Percentiles rank a stretch among this genome's conserved stretches.
These are phyloP conservation scores for Tenodera sinensis DNA, from an alignment of 2,888 invertebrate species.

Conservation along the genomic window DNA sequence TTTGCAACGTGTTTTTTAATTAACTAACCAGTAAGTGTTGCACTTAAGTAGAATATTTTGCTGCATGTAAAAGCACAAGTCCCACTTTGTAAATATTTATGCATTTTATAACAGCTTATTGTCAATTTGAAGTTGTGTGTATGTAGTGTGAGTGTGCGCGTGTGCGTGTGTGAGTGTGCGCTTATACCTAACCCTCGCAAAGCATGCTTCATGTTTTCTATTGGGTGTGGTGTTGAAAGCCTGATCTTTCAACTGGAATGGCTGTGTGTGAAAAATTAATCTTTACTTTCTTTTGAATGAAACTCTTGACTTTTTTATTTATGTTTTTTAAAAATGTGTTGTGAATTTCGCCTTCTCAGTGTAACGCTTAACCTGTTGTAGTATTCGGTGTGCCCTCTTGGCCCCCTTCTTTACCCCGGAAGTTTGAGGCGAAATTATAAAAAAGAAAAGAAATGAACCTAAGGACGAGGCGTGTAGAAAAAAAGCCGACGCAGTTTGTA, in stretches of 20 bases:
- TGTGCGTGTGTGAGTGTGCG: constrained; percentile 4
- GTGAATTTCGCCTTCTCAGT: neutral
- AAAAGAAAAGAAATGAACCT: neutral
- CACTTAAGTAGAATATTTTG: neutral
- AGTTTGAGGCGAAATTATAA: neutral
- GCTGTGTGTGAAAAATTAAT: neutral
- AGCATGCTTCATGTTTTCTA: neutral
- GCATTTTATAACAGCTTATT: neutral
- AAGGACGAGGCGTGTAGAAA: neutral
- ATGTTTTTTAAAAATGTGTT: neutral
- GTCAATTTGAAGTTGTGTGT: neutral
- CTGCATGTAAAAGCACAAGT: neutral
- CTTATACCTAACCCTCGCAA: neutral
- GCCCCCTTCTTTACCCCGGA: neutral
- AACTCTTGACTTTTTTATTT: neutral
- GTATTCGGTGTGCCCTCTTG: neutral
- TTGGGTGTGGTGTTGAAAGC: neutral
- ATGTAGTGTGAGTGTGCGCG: neutral
- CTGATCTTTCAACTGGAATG: neutral
- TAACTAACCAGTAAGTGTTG: neutral
- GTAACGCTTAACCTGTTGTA: neutral
- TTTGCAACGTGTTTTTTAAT: constrained; percentile 2
- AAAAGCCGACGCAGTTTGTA: neutral
- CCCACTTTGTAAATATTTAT: neutral
- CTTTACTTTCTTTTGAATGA: neutral